phyloP scores from a whole-genome alignment of 30 jellyfish, hydroid and myxozoan genomes.

The Clytia hemisphaerica region DNA sequence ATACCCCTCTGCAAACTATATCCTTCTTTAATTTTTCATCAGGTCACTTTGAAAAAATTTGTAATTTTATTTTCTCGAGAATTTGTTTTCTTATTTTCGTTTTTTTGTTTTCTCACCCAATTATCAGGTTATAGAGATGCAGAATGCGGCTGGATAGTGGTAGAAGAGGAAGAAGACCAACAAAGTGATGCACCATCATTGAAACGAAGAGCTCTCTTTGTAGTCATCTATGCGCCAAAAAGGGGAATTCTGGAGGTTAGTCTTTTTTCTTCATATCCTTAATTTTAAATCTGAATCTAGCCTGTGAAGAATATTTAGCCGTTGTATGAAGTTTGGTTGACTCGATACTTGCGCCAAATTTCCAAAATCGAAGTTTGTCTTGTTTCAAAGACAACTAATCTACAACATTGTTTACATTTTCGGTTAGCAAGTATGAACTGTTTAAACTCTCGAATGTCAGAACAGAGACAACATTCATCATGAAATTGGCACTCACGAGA shows the following conservation, averaged over 20 bases:
- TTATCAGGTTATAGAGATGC: slow-evolving; percentile 96
- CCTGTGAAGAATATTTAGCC: no score
- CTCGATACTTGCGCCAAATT: background rate
- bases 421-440: no score
- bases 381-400: background rate
- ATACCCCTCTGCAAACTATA: no score
- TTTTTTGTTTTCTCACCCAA: no score
- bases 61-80: no score
- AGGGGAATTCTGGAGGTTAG: slow-evolving; percentile 91
- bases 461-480: no score
- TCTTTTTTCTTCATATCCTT: background rate
- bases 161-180: slow-evolving; percentile 31
- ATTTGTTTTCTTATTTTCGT: no score
- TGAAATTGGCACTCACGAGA: no score
- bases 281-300: background rate
- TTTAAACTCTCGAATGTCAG: no score
- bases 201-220: slow-evolving; percentile 84
- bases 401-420: background rate
- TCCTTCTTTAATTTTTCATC: no score
- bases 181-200: background rate
- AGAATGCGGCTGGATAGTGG: slow-evolving; percentile 90
- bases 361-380: background rate
- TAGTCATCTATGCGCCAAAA: slow-evolving; percentile 87
- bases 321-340: background rate
- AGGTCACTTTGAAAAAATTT: no score